phyloP scores from a whole-genome alignment of 2,797 vertebrate genomes.

The Gallirallus australis region DNA sequence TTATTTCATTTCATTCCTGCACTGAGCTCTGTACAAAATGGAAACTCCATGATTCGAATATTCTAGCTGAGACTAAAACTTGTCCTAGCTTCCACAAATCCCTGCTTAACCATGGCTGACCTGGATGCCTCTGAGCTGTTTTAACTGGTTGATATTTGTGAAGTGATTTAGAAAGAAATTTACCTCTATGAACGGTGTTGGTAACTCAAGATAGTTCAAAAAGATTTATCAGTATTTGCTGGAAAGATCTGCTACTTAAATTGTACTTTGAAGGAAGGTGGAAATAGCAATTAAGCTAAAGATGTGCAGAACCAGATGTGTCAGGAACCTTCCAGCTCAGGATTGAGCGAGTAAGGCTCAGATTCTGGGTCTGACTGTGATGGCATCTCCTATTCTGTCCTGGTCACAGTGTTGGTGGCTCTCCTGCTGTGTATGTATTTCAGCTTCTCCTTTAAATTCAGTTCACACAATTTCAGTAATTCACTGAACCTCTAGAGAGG shows the following conservation, averaged over 20 bases:
- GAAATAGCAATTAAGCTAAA: background rate
- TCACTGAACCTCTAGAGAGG: background rate
- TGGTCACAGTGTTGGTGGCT: background rate
- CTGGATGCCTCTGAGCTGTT: background rate
- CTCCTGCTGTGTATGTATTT: accelerated
- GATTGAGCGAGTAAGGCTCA: background rate
- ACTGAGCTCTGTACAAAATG: background rate
- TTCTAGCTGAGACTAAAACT: background rate
- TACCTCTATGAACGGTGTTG: background rate
- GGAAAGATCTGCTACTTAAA: background rate
- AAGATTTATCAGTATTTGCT: background rate
- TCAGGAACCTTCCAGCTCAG: background rate
- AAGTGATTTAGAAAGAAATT: background rate
- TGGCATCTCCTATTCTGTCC: background rate
- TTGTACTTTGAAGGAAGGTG: background rate
- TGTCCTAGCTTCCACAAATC: background rate
- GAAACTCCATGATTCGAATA: background rate
- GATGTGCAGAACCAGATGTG: background rate
- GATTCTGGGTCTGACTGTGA: background rate
- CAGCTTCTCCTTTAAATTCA: background rate
- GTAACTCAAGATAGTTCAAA: background rate
- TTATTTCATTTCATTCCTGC: background rate
- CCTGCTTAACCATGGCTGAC: background rate
- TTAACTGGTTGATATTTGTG: background rate
- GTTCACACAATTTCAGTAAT: background rate